A percentile compares a stretch with the other conserved stretches of the same genome.
These are phyloP conservation scores for Ceratina calcarata DNA, from an alignment of 1,140 invertebrate genomes.

Conservation along the genomic window DNA sequence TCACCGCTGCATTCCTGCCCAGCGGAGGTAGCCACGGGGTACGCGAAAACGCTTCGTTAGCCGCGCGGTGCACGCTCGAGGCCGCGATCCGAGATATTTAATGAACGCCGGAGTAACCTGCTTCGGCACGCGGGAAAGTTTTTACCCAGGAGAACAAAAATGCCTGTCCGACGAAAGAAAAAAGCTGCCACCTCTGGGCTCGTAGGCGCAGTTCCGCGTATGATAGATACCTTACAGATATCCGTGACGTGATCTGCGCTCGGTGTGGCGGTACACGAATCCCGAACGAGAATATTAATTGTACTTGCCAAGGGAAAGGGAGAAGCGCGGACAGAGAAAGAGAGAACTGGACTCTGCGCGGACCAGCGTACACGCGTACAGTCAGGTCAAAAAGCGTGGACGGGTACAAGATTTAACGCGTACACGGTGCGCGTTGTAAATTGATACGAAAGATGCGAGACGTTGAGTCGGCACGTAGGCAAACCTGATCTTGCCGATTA, in stretches of 20 bases:
- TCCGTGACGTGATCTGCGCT: conserved; percentile 70
- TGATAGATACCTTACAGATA: conserved; percentile 70
- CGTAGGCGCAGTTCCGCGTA: conserved; percentile 62
- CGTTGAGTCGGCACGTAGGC: too few species aligned
- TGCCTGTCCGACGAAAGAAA: conserved; percentile 18
- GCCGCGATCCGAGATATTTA: conserved; percentile 35
- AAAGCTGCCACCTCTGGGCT: conserved; percentile 26
- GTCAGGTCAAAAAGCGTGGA: too few species aligned
- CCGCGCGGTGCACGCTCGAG: neutral
- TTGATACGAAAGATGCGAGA: too few species aligned
- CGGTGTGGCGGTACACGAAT: conserved; percentile 68
- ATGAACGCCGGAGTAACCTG: conserved; percentile 44
- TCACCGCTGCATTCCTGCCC: neutral
- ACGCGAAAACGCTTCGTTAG: conserved; percentile 19
- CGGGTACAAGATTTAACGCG: neutral
- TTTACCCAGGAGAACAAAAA: conserved; percentile 49
- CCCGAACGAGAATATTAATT: conserved; percentile 76
- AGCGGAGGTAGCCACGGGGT: neutral
- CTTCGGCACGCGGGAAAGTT: conserved; percentile 22
- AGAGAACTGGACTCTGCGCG: conserved; percentile 40
- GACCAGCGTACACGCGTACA: neutral
- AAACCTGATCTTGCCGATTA: too few species aligned
- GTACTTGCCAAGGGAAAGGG: conserved; percentile 51
- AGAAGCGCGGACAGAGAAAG: conserved; percentile 18
- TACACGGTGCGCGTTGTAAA: neutral